Evolutionary conservation across 2,888 invertebrate species (phyloP).

Genomic region (Mythimna pallens): DNA sequence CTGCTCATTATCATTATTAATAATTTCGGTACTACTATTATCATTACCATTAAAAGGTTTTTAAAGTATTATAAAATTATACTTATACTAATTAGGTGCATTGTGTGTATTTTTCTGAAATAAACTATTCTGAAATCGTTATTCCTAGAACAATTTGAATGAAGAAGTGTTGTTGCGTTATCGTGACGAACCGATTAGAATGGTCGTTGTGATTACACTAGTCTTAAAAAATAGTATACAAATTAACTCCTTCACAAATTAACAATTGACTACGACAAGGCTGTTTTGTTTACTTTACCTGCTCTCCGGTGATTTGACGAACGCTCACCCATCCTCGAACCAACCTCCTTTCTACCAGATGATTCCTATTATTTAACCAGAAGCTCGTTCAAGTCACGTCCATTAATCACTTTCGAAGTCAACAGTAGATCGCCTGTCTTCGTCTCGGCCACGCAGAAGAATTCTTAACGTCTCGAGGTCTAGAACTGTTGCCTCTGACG

Average conservation of each 20-base stretch:
- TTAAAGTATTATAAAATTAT: too few relatives aligned
- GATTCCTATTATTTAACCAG: constrained; percentile 26
- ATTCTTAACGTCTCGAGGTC: constrained; percentile 37
- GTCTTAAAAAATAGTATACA: background rate
- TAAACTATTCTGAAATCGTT: background rate
- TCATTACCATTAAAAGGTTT: too few relatives aligned
- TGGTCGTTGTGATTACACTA: background rate
- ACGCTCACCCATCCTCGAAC: too few relatives aligned
- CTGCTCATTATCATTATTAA: too few relatives aligned
- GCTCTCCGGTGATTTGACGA: background rate
- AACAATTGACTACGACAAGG: background rate
- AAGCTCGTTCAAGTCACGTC: constrained; percentile 38
- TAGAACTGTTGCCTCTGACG: constrained; percentile 54
- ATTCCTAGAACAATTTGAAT: background rate
- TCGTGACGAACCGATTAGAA: background rate
- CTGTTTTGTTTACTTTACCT: background rate
- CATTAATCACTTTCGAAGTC: constrained; percentile 51
- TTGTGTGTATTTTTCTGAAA: too few relatives aligned
- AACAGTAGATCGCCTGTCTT: constrained; percentile 36
- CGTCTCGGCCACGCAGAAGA: constrained; percentile 46
- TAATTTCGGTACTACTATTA: too few relatives aligned
- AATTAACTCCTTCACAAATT: background rate
- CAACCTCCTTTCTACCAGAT: background rate
- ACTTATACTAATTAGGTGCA: too few relatives aligned
- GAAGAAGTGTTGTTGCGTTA: background rate